Base-by-base conservation (phyloP, 2,888 invertebrate species). In the Leucophenga montana region DNA sequence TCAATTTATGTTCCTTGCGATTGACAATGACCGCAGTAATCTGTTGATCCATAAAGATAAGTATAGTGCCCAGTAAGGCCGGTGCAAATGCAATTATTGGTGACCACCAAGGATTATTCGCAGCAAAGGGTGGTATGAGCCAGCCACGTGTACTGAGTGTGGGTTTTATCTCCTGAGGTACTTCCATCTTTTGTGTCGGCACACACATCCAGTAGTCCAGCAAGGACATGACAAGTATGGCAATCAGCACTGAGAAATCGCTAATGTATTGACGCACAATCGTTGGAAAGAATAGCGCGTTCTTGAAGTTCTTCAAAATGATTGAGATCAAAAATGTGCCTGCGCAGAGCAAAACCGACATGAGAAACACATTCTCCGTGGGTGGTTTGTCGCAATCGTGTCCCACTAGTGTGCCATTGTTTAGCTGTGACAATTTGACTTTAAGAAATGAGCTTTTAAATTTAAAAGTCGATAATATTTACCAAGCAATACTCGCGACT, bases 21-120 rank as follows among this genome's bases (percentile, higher is more conserved):
- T 99, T 99, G 44, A 99, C 95, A 86, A 99, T 99, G 39, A 99
- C 99, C 61, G 98, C 97, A 3, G 99, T 98, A 78, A 99, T 99
- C 90, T 99, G 99, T 87, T 99, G 99, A 91, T 99, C 99, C 98
- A 99, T 99, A 89, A 99, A 99, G 85, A 99, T 97, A 22, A 99
- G 90, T 84, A 99, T 99, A 20, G 97, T 97, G 67, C 97, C 98
- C 44, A 99, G 90, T 67, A 99, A 89, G 18, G 99, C 98, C 1
- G 99, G 99, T 22, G 97, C 89, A 66, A 95, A 85, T 0, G 98
- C 97, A n/a, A 95, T 91, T 8, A 95, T 85, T 2, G 94, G 91
- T 27, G 97, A 94, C 94, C 96, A 98, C 86, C 94, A 88, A 1
- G 97, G 97, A 89, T 97, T 98, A 27, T 91, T 91, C 27, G 75